These are phyloP conservation scores for Chitala chitala DNA, from an alignment of 2,113 vertebrate genomes.

Conservation along the genomic window DNA sequence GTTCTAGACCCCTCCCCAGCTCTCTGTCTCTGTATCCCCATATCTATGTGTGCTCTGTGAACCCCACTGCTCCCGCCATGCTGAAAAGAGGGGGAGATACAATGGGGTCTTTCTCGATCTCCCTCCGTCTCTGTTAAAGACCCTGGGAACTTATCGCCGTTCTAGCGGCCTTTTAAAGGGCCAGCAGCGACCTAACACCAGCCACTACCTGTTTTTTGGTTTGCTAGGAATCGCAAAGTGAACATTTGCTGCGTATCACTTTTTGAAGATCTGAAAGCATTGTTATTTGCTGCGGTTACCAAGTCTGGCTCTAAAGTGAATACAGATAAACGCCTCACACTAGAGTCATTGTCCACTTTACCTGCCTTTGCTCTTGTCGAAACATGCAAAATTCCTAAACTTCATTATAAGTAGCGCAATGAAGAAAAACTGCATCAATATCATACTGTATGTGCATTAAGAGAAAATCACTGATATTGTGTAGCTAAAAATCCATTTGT, in stretches of 20 bases:
- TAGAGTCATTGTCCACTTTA: slow-evolving; percentile 35
- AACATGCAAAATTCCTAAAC: slow-evolving; percentile 12
- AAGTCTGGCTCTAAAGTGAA: too few species aligned
- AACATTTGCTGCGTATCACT: too few species aligned
- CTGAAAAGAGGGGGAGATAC: slow-evolving; percentile 59
- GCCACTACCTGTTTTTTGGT: slow-evolving; percentile 20
- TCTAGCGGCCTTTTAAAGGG: slow-evolving; percentile 52
- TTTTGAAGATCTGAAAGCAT: background rate
- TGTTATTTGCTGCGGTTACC: too few species aligned
- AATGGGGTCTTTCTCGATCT: slow-evolving; percentile 66
- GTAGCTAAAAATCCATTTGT: background rate
- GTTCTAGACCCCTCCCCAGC: slow-evolving; percentile 41
- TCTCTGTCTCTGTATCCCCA: slow-evolving; percentile 10
- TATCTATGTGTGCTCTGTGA: slow-evolving; percentile 45
- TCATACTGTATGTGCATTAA: background rate
- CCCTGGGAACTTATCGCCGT: slow-evolving; percentile 62
- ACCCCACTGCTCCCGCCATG: slow-evolving; percentile 52
- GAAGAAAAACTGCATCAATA: background rate
- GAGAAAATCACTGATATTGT: background rate
- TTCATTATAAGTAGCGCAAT: slow-evolving; percentile 5
- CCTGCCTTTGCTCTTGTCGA: slow-evolving; percentile 13
- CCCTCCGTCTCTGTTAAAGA: slow-evolving; percentile 62
- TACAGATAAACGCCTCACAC: too few species aligned
- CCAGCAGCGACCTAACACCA: slow-evolving; percentile 29
- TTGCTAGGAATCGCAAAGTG: too few species aligned